phyloP scores from a whole-genome alignment of 2,797 vertebrate species.

The Neosilurus mollespiculum region DNA sequence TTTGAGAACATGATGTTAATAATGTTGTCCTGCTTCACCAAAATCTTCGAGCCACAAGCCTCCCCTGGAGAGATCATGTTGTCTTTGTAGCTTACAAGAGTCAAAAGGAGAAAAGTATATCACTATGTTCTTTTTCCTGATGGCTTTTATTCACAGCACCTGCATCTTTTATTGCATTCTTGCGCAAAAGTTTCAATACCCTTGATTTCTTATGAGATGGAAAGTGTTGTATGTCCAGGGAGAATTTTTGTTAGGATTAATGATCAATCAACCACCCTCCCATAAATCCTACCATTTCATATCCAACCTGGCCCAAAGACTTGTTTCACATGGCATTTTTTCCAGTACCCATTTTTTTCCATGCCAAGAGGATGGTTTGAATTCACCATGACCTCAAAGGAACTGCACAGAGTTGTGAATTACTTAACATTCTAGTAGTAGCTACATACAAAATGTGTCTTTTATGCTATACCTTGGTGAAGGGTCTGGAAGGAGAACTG shows the following conservation, averaged over 20 bases:
- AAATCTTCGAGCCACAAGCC: background rate
- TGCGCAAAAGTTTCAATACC: constrained; percentile 56
- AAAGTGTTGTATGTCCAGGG: constrained; percentile 51
- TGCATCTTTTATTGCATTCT: constrained; percentile 54
- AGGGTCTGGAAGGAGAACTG: constrained; percentile 11
- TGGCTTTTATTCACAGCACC: constrained; percentile 48
- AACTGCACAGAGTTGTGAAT: constrained; percentile 35
- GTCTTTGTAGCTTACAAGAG: background rate
- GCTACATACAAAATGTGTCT: constrained; percentile 34
- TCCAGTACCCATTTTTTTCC: constrained; percentile 57
- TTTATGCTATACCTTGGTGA: constrained; percentile 29
- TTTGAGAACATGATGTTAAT: background rate
- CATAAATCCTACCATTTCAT: constrained; percentile 52
- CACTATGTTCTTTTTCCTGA: constrained; percentile 41
- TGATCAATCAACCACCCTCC: constrained; percentile 54
- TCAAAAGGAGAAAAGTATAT: constrained; percentile 36
- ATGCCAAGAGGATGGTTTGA: constrained; percentile 45
- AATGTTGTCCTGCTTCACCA: background rate
- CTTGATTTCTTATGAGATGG: constrained; percentile 51
- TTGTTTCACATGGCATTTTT: constrained; percentile 59
- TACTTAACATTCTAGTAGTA: constrained; percentile 18
- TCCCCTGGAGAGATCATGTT: background rate
- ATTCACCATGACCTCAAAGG: constrained; percentile 44
- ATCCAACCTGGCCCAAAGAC: constrained; percentile 46
- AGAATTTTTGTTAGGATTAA: constrained; percentile 50